Evolutionary conservation across 1,140 invertebrate species (phyloP).

Genomic region (Cherax quadricarinatus): DNA sequence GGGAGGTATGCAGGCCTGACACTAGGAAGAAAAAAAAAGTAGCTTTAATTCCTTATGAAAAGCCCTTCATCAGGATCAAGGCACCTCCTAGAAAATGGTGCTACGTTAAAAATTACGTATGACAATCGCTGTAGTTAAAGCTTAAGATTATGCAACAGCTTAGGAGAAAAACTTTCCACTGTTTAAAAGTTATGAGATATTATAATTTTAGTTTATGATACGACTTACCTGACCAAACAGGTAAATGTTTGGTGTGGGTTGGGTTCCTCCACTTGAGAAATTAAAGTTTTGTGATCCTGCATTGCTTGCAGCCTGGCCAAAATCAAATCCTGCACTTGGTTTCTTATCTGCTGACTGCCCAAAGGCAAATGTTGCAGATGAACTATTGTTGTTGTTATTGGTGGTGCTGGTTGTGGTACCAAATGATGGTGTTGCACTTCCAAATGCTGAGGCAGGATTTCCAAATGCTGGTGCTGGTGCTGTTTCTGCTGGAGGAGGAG

Average conservation of each 20-base stretch:
- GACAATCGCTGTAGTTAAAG: too few relatives aligned
- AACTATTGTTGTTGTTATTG: conserved; percentile 49
- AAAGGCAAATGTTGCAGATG: conserved; percentile 54
- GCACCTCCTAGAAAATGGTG: too few relatives aligned
- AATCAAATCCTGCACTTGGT: conserved; percentile 64
- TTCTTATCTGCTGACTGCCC: conserved; percentile 68
- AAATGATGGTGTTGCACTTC: conserved; percentile 56
- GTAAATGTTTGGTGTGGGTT: conserved; percentile 36
- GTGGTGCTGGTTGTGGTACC: neutral
- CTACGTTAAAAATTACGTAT: too few relatives aligned
- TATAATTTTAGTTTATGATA: neutral
- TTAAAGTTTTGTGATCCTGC: conserved; percentile 43
- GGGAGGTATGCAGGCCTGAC: too few relatives aligned
- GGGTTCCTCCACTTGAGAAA: conserved; percentile 34
- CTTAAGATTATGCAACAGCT: too few relatives aligned
- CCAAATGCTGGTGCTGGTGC: conserved; percentile 57
- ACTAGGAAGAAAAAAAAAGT: too few relatives aligned
- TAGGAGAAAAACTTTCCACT: too few relatives aligned
- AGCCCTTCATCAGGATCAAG: too few relatives aligned
- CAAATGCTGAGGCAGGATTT: conserved; percentile 56
- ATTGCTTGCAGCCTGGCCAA: conserved; percentile 61
- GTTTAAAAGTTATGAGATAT: too few relatives aligned
- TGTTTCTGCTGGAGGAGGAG: conserved; percentile 50
- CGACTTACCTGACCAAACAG: conserved; percentile 67
- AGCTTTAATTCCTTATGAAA: too few relatives aligned